Evolutionary conservation across 2,797 vertebrate genomes (phyloP).

Genomic region (Lophius americanus): DNA sequence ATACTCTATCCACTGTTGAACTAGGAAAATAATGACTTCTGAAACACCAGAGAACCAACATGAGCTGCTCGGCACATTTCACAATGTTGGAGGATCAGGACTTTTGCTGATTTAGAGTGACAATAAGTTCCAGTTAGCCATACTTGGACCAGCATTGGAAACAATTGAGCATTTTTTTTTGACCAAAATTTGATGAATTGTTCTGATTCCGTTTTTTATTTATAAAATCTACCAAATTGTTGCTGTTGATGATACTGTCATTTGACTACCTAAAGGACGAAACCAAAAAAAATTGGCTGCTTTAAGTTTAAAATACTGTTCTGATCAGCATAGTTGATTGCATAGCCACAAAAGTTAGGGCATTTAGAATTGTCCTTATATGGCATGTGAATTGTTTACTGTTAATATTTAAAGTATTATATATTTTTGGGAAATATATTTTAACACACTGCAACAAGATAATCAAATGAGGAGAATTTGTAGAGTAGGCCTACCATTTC

Average conservation of each 20-base stretch:
- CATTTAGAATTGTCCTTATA: conserved; percentile 2
- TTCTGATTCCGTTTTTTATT: too few relatives aligned
- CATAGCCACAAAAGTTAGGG: not conserved
- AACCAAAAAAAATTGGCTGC: too few relatives aligned
- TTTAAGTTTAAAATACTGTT: not conserved
- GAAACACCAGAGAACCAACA: too few relatives aligned
- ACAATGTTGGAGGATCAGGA: not conserved
- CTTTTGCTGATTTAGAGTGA: not conserved
- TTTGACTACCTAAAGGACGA: too few relatives aligned
- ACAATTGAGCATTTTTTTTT: too few relatives aligned
- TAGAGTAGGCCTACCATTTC: not conserved
- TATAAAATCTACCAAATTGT: too few relatives aligned
- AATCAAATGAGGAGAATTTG: conserved; percentile 11
- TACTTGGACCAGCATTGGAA: not conserved
- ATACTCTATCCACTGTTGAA: too few relatives aligned
- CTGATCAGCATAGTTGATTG: too few relatives aligned
- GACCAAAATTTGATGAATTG: too few relatives aligned
- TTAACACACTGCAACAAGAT: not conserved
- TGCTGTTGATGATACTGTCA: too few relatives aligned
- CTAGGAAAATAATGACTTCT: too few relatives aligned
- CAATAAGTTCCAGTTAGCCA: conserved; percentile 15
- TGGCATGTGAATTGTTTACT: not conserved
- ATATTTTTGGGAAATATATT: conserved; percentile 4
- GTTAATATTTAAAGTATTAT: not conserved
- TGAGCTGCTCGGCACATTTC: not conserved